Conservation (phyloP, 2,113 vertebrate genomes). For the Chaetops frenatus region DNA sequence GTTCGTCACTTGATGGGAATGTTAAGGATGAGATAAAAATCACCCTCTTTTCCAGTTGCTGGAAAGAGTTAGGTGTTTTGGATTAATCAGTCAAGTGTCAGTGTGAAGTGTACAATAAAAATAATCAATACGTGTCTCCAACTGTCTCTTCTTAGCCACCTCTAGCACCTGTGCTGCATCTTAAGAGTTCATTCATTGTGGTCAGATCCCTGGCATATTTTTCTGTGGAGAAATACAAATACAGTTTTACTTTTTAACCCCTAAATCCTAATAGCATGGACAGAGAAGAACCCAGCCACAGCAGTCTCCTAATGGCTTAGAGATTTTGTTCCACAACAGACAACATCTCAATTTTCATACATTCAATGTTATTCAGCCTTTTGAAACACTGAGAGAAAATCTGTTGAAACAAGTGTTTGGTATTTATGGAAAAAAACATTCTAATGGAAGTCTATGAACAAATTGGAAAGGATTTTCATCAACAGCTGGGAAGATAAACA, state of each 20-base stretch:
- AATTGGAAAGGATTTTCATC: not conserved
- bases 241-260: not conserved
- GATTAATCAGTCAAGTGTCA: not conserved
- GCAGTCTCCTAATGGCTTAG: not conserved
- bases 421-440: not conserved
- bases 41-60: not conserved
- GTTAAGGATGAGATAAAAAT: not conserved
- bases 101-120: not conserved
- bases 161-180: not conserved
- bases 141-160: not conserved
- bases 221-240: not conserved
- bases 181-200: not conserved
- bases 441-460: not conserved
- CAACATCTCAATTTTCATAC: not conserved
- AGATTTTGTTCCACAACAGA: not conserved
- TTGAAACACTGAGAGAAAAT: not conserved
- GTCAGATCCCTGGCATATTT: not conserved
- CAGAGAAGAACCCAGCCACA: not conserved
- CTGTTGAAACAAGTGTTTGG: not conserved
- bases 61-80: not conserved
- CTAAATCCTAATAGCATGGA: not conserved
- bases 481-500: not conserved
- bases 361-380: not conserved
- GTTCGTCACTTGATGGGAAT: not conserved
- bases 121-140: not conserved